These are phyloP conservation scores for Chelonus formosanus DNA, from an alignment of 2,888 invertebrate species.

Conservation along the genomic window DNA sequence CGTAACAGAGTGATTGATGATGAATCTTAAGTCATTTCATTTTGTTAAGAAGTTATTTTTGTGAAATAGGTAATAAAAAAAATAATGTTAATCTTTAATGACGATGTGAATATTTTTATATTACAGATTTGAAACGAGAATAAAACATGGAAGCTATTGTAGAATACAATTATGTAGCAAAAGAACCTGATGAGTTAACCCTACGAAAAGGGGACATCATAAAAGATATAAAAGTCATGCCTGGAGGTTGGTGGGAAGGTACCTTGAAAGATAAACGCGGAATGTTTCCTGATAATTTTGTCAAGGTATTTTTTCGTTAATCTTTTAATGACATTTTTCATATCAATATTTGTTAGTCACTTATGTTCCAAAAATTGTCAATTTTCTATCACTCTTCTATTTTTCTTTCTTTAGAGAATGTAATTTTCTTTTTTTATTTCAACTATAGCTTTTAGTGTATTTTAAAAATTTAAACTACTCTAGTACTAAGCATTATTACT, in stretches of 20 bases:
- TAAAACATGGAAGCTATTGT: conserved; percentile 76
- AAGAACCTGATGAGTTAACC: conserved; percentile 85
- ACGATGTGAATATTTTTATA: too few species aligned
- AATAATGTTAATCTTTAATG: too few species aligned
- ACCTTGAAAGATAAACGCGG: conserved; percentile 81
- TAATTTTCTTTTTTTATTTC: too few species aligned
- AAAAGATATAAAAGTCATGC: conserved; percentile 78
- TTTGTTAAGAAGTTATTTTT: too few species aligned
- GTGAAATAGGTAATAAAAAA: too few species aligned
- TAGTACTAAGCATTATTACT: too few species aligned
- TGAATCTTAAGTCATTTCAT: too few species aligned
- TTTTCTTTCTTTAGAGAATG: too few species aligned
- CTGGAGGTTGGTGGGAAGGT: conserved; percentile 95
- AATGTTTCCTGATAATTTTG: conserved; percentile 95
- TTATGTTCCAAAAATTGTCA: neutral
- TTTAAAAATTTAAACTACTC: too few species aligned
- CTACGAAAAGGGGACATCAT: conserved; percentile 85
- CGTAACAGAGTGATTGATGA: too few species aligned
- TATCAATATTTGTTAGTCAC: neutral
- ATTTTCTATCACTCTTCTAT: too few species aligned
- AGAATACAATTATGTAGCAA: conserved; percentile 86
- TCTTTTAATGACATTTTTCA: conserved; percentile 27
- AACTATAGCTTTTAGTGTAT: too few species aligned
- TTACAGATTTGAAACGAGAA: conserved; percentile 1
- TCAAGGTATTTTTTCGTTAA: conserved; percentile 67